These are phyloP conservation scores for Rhabdomys dilectus DNA, from an alignment of 2,113 vertebrate species.

Conservation along the genomic window DNA sequence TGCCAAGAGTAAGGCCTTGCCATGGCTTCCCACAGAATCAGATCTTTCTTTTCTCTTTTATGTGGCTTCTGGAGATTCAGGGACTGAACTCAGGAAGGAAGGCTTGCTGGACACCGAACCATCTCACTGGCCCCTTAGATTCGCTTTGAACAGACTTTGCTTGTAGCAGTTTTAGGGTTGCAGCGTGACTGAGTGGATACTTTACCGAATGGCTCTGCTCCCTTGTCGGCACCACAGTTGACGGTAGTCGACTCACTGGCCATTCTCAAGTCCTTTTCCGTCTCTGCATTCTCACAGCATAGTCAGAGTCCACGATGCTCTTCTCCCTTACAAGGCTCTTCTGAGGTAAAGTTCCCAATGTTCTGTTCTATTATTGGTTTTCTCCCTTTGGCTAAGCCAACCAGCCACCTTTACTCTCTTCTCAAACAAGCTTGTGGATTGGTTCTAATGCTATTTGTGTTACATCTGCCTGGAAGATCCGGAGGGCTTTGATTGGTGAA, in stretches of 20 bases:
- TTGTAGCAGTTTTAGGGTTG: not conserved
- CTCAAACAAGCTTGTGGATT: not conserved
- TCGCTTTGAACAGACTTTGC: not conserved
- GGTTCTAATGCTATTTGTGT: no score
- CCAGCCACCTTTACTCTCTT: not conserved
- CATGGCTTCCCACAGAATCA: no score
- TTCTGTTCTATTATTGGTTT: not conserved
- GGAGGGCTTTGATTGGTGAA: no score
- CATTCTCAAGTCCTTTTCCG: not conserved
- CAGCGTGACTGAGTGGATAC: not conserved
- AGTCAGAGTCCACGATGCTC: not conserved
- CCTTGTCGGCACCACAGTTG: rapidly evolving
- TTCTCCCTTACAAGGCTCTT: not conserved
- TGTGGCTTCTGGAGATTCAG: not conserved
- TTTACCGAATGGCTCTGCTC: not conserved
- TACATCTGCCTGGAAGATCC: no score
- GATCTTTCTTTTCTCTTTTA: not conserved
- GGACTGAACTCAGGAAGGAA: no score
- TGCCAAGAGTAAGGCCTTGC: no score
- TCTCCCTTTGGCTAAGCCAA: not conserved
- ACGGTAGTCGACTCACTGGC: not conserved
- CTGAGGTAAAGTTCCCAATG: not conserved
- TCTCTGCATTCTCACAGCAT: not conserved
- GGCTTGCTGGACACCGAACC: not conserved
- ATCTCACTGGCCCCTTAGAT: not conserved